Percentiles rank a stretch among this genome's conserved stretches.
Conservation (phyloP, 23 tunicate species). For the Halocynthia aurantium region DNA sequence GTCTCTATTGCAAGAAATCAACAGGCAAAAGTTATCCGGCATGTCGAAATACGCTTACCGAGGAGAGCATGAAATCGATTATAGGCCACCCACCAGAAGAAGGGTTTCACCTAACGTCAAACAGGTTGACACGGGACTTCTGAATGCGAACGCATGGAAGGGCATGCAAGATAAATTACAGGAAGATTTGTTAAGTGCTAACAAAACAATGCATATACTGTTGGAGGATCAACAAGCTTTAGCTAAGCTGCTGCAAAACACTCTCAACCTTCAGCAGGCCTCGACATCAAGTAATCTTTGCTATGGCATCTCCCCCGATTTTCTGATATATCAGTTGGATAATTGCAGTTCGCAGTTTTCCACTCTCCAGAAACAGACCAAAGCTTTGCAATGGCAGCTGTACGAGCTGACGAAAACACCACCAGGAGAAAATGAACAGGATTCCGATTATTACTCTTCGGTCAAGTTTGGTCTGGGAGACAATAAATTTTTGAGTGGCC, state of each 20-base stretch:
- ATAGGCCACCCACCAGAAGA: constrained; percentile 19
- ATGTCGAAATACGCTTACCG: too few relatives aligned
- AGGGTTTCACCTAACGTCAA: constrained; percentile 5
- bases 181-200: constrained; percentile 33
- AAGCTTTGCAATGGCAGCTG: constrained; percentile 42
- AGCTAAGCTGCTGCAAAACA: constrained; percentile 44
- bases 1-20: constrained; percentile 1
- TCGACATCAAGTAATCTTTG: constrained; percentile 11
- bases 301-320: constrained; percentile 76
- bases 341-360: constrained; percentile 67
- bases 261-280: constrained; percentile 34
- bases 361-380: constrained; percentile 40
- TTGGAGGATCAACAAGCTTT: constrained; percentile 63
- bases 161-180: constrained; percentile 15
- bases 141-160: too few relatives aligned
- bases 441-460: not conserved
- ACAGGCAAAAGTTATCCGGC: not conserved
- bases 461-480: too few relatives aligned
- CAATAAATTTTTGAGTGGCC: not conserved
- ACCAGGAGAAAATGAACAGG: constrained; percentile 17
- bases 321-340: constrained; percentile 65
- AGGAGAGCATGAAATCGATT: constrained; percentile 18
- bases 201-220: constrained; percentile 34
- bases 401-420: constrained; percentile 30
- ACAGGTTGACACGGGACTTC: not conserved